Evolutionary conservation across 1,140 invertebrate species (phyloP), one percentile per base, ranked within the genome.

Genomic region (Thaumatotibia leucotreta): DNA sequence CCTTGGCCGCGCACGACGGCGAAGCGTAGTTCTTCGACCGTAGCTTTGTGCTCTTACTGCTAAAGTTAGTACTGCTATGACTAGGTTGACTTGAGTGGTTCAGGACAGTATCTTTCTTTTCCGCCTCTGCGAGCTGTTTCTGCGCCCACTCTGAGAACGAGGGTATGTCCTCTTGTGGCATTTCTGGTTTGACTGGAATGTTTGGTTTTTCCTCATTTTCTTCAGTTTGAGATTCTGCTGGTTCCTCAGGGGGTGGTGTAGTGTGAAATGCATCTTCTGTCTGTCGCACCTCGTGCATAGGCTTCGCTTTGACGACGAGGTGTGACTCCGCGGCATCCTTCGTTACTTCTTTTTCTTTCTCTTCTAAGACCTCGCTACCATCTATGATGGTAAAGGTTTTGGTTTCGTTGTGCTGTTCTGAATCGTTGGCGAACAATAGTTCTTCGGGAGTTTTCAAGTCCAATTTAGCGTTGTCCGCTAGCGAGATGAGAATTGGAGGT

Each of bases 1-100:
- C 94, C 93, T 99, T 99, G 0, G 99, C 98, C 0, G 98, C 98
- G 91, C 99, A 99, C 78, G 98, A 97, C 1, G 95, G 95, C 1
- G 97, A 98, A 0, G 98, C 98, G 86, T 98, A 98, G 84, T 99
- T 99, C 82, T 98, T 98, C 32, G 94, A 94, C 63, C 95, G 92
- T 65, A 96, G 83, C 79, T 96, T 96, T 63, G 93, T 92, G 77
- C 85, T 91, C 73, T 91, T 89, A 76, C 83, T 87, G 72, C 87
- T 85, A 79, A 92, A 92, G 72, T 86, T 88, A 70, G 90, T 92
- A 79, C 84, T 86, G 75, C 86, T 92, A 89, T 91, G 80, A 83
- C 82, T 81, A 91, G 92, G 75, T 91, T 92, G 81, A 84, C 87
- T 80, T 73, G 92, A 88, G 84, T 94, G 78, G 80, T 93, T 86